Percentiles rank a stretch among this genome's conserved stretches.
Conservation (phyloP, 2,797 vertebrate species). For the Pseudocheirus occidentalis region DNA sequence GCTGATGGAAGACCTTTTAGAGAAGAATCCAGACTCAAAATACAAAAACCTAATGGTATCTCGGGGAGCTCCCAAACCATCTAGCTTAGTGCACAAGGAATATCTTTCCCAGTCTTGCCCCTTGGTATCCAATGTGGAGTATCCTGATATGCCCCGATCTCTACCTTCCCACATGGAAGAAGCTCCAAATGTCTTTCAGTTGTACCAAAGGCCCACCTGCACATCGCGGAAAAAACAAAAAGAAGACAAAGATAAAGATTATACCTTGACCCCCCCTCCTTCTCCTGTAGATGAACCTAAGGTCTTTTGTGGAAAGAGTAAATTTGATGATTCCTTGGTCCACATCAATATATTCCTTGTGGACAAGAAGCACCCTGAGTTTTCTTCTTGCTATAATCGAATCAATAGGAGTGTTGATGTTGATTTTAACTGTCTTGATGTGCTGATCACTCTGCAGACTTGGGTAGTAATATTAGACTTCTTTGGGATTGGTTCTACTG, state of each 20-base stretch:
- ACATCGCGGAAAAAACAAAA: constrained; percentile 88
- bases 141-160: constrained; percentile 96
- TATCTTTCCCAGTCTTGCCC: constrained; percentile 98
- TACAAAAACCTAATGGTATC: constrained; percentile 98
- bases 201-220: constrained; percentile 94
- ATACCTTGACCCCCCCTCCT: constrained; percentile 94
- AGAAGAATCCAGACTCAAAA: constrained; percentile 93
- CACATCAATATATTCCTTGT: constrained; percentile 96
- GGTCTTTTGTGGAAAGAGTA: constrained; percentile 83
- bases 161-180: constrained; percentile 98
- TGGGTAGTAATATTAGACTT: constrained; percentile 99
- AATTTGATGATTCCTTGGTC: constrained; percentile 96
- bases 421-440: constrained; percentile 98
- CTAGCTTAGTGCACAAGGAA: constrained; percentile 93
- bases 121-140: constrained; percentile 89
- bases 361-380: constrained; percentile 95
- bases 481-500: constrained; percentile 98
- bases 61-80: constrained; percentile 94
- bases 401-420: constrained; percentile 93
- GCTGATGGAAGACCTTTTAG: constrained; percentile 97
- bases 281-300: constrained; percentile 87
- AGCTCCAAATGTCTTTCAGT: constrained; percentile 97
- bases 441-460: constrained; percentile 96
- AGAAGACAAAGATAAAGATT: constrained; percentile 86
- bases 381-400: constrained; percentile 89